Conservation (phyloP, 2,888 invertebrate genomes). For the Monoplex corrugatus region DNA sequence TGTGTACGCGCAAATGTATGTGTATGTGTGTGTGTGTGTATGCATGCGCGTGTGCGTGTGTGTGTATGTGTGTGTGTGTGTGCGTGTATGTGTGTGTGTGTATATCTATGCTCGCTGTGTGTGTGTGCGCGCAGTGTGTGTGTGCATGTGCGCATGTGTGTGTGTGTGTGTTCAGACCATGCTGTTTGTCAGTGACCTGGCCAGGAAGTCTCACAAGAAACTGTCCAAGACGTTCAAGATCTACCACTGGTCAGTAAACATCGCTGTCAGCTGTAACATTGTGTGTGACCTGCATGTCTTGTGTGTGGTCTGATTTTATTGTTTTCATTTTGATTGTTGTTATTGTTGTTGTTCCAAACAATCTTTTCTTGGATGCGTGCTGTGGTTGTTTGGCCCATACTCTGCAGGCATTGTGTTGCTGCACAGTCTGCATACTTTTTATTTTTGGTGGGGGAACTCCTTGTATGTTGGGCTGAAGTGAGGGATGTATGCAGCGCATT, state of each 20-base stretch:
- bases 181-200: constrained; percentile 86
- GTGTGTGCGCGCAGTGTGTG: not conserved
- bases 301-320: too few relatives aligned
- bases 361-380: too few relatives aligned
- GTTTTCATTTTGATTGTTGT: too few relatives aligned
- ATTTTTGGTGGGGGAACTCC: too few relatives aligned
- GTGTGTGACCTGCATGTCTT: not conserved
- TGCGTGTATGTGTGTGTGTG: not conserved
- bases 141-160: not conserved
- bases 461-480: too few relatives aligned
- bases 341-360: too few relatives aligned
- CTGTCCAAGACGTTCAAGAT: constrained; percentile 86
- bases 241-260: constrained; percentile 88
- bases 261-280: not conserved
- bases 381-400: too few relatives aligned
- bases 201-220: constrained; percentile 86
- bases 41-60: not conserved
- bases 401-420: too few relatives aligned
- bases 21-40: not conserved
- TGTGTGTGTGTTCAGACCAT: constrained; percentile 78
- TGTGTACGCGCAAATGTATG: not conserved
- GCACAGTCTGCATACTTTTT: too few relatives aligned
- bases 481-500: too few relatives aligned
- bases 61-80: not conserved
- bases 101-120: too few relatives aligned